These are phyloP conservation scores for Hetaerina titia DNA, from an alignment of 2,888 invertebrate genomes.

Conservation along the genomic window DNA sequence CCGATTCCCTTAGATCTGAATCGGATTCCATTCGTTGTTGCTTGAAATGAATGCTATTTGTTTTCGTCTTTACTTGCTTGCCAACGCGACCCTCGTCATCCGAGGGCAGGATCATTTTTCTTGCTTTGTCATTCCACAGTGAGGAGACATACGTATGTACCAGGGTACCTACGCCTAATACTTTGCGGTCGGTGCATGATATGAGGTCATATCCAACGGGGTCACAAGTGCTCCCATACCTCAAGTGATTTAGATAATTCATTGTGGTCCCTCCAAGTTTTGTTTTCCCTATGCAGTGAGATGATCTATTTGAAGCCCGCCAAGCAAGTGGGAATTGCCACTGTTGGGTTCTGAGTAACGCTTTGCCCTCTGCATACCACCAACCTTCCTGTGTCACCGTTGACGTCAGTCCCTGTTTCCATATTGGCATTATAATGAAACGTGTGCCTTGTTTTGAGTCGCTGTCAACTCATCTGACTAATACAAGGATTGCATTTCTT, in stretches of 20 bases:
- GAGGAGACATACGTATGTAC: not conserved
- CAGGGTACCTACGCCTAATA: not conserved
- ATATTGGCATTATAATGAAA: not conserved
- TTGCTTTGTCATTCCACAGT: not conserved
- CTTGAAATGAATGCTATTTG: not conserved
- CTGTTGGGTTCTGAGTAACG: too few relatives aligned
- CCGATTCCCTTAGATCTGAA: not conserved
- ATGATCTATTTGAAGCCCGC: not conserved
- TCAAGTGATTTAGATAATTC: not conserved
- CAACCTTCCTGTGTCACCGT: not conserved
- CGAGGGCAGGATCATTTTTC: not conserved
- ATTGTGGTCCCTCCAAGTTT: not conserved
- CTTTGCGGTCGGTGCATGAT: not conserved
- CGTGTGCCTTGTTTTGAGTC: not conserved
- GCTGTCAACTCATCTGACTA: not conserved
- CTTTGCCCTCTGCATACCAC: not conserved
- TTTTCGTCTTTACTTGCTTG: not conserved
- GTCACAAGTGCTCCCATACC: not conserved
- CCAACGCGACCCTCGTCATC: not conserved
- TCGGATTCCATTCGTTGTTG: conserved; percentile 1
- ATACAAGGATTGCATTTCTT: not conserved
- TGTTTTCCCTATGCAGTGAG: not conserved
- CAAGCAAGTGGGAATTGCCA: too few relatives aligned
- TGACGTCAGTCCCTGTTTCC: not conserved
- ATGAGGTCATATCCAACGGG: not conserved